Percentiles rank a stretch among this genome's conserved stretches.
Evolutionary conservation across 2,113 vertebrate species (phyloP).

Genomic region (Prionailurus bengalensis): DNA sequence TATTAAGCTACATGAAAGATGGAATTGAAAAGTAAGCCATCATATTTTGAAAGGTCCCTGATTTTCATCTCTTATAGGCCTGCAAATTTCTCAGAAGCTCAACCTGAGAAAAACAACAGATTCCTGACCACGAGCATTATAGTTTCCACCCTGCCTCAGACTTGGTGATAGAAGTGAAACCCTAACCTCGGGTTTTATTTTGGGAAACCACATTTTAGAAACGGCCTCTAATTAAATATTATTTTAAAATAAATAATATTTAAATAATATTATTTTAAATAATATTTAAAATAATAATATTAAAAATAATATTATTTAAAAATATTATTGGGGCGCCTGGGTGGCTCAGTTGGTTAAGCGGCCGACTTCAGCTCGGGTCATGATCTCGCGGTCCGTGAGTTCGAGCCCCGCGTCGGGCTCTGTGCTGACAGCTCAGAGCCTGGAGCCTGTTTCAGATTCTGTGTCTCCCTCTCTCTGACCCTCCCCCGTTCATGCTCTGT

Average conservation of each 20-base stretch:
- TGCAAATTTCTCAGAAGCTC: slow-evolving; percentile 75
- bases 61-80: slow-evolving; percentile 70
- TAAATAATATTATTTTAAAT: too few species aligned
- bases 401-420: too few species aligned
- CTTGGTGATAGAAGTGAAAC: background rate
- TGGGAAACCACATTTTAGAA: slow-evolving; percentile 36
- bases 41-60: slow-evolving; percentile 74
- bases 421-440: too few species aligned
- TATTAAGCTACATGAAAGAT: slow-evolving; percentile 81
- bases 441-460: too few species aligned
- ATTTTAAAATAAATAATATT: background rate
- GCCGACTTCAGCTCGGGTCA: too few species aligned
- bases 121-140: background rate
- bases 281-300: too few species aligned
- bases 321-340: background rate
- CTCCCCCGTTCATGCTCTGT: too few species aligned
- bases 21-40: slow-evolving; percentile 82
- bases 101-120: slow-evolving; percentile 56
- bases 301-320: background rate
- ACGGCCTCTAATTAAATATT: background rate
- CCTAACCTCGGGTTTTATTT: background rate
- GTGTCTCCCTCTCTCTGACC: too few species aligned
- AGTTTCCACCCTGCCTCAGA: background rate
- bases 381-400: too few species aligned
- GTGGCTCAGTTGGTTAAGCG: too few species aligned